Conservation (phyloP, 92 coral and sea anemone species). For the Nematostella vectensis region DNA sequence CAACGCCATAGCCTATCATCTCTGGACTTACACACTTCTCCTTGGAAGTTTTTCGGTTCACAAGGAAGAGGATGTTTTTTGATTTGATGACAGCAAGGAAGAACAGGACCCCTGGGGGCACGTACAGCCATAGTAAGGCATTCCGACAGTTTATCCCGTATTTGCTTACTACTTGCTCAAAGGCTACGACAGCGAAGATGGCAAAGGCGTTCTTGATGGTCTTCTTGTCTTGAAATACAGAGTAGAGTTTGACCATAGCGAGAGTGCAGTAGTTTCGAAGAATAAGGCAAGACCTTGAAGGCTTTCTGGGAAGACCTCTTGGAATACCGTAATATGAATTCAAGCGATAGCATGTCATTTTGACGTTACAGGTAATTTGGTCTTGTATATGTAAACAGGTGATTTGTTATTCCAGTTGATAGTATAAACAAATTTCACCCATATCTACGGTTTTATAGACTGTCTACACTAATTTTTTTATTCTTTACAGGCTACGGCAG, state of each 20-base stretch:
- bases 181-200: slow-evolving; percentile 27
- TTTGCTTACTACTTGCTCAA: slow-evolving; percentile 29
- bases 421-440: no score
- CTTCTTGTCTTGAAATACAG: slow-evolving; percentile 36
- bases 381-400: no score
- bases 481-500: no score
- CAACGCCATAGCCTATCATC: slow-evolving; percentile 20
- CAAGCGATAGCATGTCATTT: no score
- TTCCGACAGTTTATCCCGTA: slow-evolving; percentile 30
- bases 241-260: slow-evolving; percentile 22
- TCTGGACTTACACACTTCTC: slow-evolving; percentile 10
- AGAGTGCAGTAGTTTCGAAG: no score
- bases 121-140: slow-evolving; percentile 22
- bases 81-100: slow-evolving; percentile 24
- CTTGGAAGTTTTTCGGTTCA: slow-evolving; percentile 23
- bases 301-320: no score
- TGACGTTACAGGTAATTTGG: no score
- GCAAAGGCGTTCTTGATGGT: slow-evolving; percentile 34
- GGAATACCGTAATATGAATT: no score
- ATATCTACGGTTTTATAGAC: no score
- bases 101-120: slow-evolving; percentile 27
- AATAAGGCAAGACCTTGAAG: no score
- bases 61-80: slow-evolving; percentile 12
- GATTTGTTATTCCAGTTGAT: no score
- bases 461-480: no score